phyloP scores from a whole-genome alignment of 2,113 vertebrate genomes.

The Pantherophis guttatus region DNA sequence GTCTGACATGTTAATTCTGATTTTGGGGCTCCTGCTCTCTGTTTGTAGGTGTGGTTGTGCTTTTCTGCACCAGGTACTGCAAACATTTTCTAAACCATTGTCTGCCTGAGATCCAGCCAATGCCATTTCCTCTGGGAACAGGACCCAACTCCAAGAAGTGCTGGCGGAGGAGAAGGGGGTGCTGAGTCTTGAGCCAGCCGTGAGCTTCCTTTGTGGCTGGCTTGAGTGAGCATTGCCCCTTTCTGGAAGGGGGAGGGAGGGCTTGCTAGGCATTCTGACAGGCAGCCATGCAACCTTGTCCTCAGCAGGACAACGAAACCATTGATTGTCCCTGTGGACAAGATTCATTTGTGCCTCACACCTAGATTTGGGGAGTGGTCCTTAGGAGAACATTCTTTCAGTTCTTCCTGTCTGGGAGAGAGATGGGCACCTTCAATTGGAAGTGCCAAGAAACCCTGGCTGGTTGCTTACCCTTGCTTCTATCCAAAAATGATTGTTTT shows the following conservation, averaged over 20 bases:
- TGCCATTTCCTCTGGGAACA: neutral
- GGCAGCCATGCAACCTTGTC: neutral
- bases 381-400: neutral
- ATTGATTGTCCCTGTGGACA: neutral
- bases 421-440: neutral
- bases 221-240: neutral
- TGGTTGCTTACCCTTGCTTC: neutral
- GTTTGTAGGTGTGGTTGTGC: neutral
- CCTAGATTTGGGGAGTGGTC: neutral
- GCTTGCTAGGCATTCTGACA: neutral
- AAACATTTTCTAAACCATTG: neutral
- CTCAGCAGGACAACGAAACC: fast-evolving
- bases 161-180: fast-evolving
- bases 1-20: neutral
- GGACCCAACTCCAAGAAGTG: no score
- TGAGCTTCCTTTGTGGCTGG: neutral
- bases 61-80: neutral
- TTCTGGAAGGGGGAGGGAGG: no score
- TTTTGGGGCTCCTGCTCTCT: neutral
- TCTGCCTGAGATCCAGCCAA: neutral
- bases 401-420: neutral
- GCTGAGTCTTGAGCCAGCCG: neutral
- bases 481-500: neutral
- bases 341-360: no score
- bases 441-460: neutral